Evolutionary conservation across 2,888 invertebrate genomes (phyloP), one percentile per base, ranked within the genome.

Genomic region (Epistrophe eligans): DNA sequence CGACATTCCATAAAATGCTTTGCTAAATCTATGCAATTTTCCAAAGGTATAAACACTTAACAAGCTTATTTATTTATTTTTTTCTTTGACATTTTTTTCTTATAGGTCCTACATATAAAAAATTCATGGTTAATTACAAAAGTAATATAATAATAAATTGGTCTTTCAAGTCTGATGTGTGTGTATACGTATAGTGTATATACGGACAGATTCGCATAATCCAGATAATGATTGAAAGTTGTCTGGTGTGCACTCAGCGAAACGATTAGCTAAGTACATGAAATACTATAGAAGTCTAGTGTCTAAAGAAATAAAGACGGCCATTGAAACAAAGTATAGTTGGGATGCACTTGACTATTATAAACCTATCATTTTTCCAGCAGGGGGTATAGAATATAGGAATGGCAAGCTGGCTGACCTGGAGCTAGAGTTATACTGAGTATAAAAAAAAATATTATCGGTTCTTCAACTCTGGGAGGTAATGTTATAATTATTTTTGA

Each of bases 61-160:
- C 50, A 79, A 74, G 64, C 64, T 13, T 28, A 24, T 55, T 62
- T 74, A n/a, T 13, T 50, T 50, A 9, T 19, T 19, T 24, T 52
- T 19, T 0, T 9, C 17, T 2, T 4, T 48, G 48, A 48, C 10
- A 19, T 50, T 43, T 73, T 48, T 57, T n/a, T 48, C 64, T 77
- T 77, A 40, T n/a, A n/a, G n/a, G n/a, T n/a, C n/a, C n/a, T n/a
- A n/a, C n/a, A n/a, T 45, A 82, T 82, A 52, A 79, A 82, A 82
- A 87, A 82, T 82, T 71, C 74, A 87, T 76, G 82, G 82, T 40
- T 84, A 87, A 87, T 87, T 87, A 60, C 70, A 28, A 70, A 67
- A 35, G 35, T 43, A n/a, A n/a, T n/a, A n/a, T n/a, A n/a, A 62
- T 57, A 57, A 70, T 70, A 70, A 70, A 77, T 73, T 70, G 77